Conservation (phyloP, 2,888 invertebrate genomes). For the Drosophila engyochracea region DNA sequence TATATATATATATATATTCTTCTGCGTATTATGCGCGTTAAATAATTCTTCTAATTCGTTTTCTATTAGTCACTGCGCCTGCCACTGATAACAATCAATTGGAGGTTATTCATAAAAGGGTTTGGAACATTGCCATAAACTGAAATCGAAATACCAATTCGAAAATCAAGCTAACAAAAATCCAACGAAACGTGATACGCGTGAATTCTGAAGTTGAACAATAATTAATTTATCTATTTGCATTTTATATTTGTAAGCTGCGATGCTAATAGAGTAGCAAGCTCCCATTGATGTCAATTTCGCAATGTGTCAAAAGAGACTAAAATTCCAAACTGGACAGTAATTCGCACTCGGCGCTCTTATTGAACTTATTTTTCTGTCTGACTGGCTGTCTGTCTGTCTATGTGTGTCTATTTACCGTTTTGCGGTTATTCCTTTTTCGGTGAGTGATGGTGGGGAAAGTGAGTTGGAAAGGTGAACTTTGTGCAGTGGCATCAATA, state of each 20-base stretch:
- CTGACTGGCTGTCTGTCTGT: conserved; percentile 16
- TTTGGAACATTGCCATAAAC: background rate
- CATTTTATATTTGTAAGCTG: conserved; percentile 31
- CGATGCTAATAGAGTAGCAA: conserved; percentile 29
- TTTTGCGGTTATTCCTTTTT: conserved; percentile 62
- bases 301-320: conserved; percentile 19
- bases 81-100: conserved; percentile 16
- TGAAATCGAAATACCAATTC: background rate
- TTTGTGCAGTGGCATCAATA: conserved; percentile 69
- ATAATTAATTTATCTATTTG: conserved; percentile 35
- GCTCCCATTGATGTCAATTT: conserved; percentile 11
- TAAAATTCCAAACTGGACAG: conserved; percentile 5
- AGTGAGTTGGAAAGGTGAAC: background rate
- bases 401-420: conserved; percentile 49
- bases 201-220: background rate
- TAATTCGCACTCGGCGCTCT: conserved; percentile 9
- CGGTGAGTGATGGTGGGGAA: background rate
- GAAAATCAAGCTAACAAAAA: background rate
- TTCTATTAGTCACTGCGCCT: background rate
- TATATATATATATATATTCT: conserved; percentile 26
- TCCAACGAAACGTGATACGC: background rate
- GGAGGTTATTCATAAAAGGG: conserved; percentile 1
- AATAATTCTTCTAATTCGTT: conserved; percentile 34
- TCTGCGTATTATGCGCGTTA: conserved; percentile 30
- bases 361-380: conserved; percentile 35